Conservation (phyloP, 1,140 invertebrate genomes). For the Carcinoscorpius rotundicauda region DNA sequence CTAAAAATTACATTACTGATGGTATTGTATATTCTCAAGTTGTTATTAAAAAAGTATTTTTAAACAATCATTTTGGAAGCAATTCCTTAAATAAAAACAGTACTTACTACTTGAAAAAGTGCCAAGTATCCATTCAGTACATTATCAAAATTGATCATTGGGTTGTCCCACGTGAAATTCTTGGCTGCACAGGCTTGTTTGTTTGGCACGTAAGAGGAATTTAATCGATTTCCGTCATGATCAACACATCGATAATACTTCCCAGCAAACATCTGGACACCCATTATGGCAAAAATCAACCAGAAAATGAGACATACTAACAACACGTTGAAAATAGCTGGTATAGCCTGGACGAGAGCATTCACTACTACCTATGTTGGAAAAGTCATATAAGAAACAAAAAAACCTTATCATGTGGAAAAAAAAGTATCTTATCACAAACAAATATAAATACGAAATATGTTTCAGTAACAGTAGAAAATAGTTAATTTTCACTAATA, state of each 20-base stretch:
- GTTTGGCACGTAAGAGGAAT: constrained; percentile 74
- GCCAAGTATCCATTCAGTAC: constrained; percentile 94
- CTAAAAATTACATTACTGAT: no score
- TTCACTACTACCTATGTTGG: constrained; percentile 74
- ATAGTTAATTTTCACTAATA: no score
- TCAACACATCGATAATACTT: constrained; percentile 88
- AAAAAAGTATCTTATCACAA: no score
- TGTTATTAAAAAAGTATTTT: no score
- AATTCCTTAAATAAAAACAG: not conserved
- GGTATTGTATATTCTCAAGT: no score
- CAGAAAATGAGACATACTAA: constrained; percentile 82
- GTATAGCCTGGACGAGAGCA: constrained; percentile 86
- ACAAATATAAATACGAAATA: no score
- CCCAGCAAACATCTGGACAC: constrained; percentile 74
- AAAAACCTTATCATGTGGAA: no score
- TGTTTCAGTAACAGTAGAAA: no score
- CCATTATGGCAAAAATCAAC: constrained; percentile 86
- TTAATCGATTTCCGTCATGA: constrained; percentile 47
- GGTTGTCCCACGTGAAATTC: constrained; percentile 94
- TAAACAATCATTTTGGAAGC: no score
- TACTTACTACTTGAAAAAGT: constrained; percentile 78
- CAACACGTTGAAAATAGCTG: constrained; percentile 88
- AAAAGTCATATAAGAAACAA: no score
- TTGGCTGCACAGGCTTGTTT: constrained; percentile 65
- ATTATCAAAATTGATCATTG: constrained; percentile 96